Evolutionary conservation across 1,140 invertebrate genomes (phyloP).

Genomic region (Ericerus pela): DNA sequence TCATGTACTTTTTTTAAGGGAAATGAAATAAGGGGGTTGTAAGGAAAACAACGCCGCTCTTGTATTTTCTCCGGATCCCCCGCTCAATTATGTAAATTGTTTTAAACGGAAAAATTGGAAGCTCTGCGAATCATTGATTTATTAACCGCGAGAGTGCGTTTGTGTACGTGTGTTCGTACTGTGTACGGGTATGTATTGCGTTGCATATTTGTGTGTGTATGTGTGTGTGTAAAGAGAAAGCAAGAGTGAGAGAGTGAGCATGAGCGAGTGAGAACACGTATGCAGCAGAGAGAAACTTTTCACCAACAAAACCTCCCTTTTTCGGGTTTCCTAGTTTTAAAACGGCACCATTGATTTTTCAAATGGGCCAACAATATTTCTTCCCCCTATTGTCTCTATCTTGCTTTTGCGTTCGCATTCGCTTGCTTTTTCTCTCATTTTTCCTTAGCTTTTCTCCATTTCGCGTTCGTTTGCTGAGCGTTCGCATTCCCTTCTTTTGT

Average conservation of each 20-base stretch:
- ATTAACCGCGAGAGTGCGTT: not conserved
- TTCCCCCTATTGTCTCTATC: conserved; percentile 9
- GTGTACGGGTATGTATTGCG: not conserved
- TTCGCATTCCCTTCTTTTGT: not conserved
- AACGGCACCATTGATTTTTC: conserved; percentile 12
- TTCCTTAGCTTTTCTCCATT: not conserved
- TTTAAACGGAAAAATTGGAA: too few relatives aligned
- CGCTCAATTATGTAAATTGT: too few relatives aligned
- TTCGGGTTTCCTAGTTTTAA: not conserved
- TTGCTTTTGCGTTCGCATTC: too few relatives aligned
- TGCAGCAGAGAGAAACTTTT: conserved; percentile 9
- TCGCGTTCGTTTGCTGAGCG: not conserved
- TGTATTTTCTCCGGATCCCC: too few relatives aligned
- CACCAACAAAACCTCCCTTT: too few relatives aligned
- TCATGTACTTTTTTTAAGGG: too few relatives aligned
- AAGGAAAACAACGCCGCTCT: too few relatives aligned
- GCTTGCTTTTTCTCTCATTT: not conserved
- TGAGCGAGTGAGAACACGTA: not conserved
- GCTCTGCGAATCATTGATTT: conserved; percentile 11
- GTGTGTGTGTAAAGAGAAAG: not conserved
- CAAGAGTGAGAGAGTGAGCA: not conserved
- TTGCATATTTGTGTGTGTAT: not conserved
- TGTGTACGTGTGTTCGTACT: not conserved
- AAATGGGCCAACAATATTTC: conserved; percentile 9
- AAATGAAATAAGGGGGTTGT: too few relatives aligned